A percentile compares a stretch with the other conserved stretches of the same genome.
Evolutionary conservation across 1,140 invertebrate species (phyloP).

Genomic region (Drosophila leontia): DNA sequence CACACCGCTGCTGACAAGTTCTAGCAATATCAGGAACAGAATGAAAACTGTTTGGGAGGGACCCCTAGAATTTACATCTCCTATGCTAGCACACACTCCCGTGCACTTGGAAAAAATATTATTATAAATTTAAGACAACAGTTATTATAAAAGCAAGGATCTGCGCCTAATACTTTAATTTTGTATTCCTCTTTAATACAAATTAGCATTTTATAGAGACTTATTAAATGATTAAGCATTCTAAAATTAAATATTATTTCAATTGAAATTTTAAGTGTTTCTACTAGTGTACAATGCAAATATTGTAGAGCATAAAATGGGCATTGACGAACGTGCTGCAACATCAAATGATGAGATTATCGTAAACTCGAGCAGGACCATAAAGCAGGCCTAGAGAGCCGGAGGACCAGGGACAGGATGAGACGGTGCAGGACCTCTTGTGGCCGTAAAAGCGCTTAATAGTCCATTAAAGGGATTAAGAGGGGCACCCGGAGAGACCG

Average conservation of each 20-base stretch:
- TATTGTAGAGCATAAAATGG: constrained; percentile 75
- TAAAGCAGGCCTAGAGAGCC: constrained; percentile 58
- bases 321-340: constrained; percentile 77
- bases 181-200: background rate
- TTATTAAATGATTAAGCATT: too few species aligned
- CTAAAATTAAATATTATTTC: background rate
- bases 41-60: constrained; percentile 5
- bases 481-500: constrained; percentile 35
- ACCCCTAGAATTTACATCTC: constrained; percentile 46
- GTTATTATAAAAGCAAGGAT: background rate
- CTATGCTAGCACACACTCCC: constrained; percentile 9
- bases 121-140: background rate
- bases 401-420: constrained; percentile 4
- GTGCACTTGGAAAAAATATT: constrained; percentile 18
- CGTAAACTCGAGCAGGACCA: constrained; percentile 70
- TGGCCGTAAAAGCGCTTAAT: constrained; percentile 81
- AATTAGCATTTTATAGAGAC: background rate
- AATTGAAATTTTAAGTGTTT: background rate
- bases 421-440: constrained; percentile 41
- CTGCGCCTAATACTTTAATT: background rate
- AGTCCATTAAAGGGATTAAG: constrained; percentile 83
- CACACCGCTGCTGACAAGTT: constrained; percentile 76
- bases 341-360: constrained; percentile 84
- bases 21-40: constrained; percentile 50
- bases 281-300: constrained; percentile 57